A percentile compares a stretch with the other conserved stretches of the same genome.
These are phyloP conservation scores for Felis chaus DNA, from an alignment of 2,113 vertebrate species.

Conservation along the genomic window DNA sequence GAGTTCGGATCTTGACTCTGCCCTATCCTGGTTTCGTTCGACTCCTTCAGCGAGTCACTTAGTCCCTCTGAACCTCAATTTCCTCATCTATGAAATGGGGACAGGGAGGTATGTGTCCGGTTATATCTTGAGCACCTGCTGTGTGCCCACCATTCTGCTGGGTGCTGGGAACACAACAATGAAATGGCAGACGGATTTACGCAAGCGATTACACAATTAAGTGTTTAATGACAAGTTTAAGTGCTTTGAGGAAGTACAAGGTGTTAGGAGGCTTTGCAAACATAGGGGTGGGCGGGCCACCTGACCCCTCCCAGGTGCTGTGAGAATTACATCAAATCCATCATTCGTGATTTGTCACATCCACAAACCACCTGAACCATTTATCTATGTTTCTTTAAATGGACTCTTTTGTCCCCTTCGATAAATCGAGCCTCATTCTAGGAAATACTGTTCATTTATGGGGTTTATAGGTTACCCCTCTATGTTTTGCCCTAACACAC, in stretches of 20 bases:
- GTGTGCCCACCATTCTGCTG: not conserved
- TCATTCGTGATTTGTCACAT: not conserved
- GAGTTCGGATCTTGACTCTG: not conserved
- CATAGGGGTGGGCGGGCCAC: too few relatives aligned
- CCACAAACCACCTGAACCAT: not conserved
- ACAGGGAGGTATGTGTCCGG: too few relatives aligned
- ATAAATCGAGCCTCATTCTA: not conserved
- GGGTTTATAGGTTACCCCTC: not conserved
- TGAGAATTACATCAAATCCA: not conserved
- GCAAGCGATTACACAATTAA: not conserved
- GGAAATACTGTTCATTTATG: not conserved
- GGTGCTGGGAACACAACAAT: not conserved
- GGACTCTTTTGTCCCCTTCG: not conserved
- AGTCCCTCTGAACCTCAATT: not conserved
- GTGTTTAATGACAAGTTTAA: not conserved
- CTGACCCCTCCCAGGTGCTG: not conserved
- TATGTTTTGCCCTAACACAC: not conserved
- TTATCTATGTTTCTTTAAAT: not conserved
- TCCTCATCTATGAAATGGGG: not conserved
- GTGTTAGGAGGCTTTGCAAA: not conserved
- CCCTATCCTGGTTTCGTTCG: not conserved
- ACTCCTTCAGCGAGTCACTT: not conserved
- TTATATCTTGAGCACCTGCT: not conserved
- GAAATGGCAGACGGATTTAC: not conserved
- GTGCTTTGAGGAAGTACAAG: not conserved